These are phyloP conservation scores for Alviniconcha marisindica DNA, from an alignment of 1,140 invertebrate species.

Conservation along the genomic window DNA sequence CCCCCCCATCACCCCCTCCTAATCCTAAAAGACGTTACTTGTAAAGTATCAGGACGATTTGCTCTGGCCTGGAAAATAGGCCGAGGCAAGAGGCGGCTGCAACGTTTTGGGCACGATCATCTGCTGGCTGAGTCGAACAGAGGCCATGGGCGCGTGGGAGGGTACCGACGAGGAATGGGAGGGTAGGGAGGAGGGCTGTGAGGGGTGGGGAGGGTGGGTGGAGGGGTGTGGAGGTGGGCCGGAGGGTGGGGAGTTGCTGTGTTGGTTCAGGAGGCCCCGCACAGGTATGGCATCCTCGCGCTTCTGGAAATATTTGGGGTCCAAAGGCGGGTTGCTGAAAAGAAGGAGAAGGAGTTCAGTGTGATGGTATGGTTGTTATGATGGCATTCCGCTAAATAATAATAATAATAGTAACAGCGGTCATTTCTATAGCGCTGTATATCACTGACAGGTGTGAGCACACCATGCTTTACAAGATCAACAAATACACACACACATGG, in stretches of 20 bases:
- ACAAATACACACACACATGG: too few species aligned
- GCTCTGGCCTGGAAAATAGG: conserved; percentile 68
- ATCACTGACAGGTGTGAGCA: too few species aligned
- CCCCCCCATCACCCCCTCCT: too few species aligned
- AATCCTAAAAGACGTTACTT: too few species aligned
- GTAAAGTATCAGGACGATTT: background rate
- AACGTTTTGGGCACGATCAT: conserved; percentile 59
- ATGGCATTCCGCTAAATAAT: too few species aligned
- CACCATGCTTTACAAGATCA: too few species aligned
- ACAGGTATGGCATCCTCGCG: conserved; percentile 68
- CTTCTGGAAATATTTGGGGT: conserved; percentile 66
- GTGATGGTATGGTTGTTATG: too few species aligned
- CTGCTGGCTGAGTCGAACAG: conserved; percentile 62
- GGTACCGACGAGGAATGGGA: background rate
- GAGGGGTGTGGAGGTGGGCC: background rate
- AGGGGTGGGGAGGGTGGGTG: background rate
- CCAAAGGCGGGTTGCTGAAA: conserved; percentile 65
- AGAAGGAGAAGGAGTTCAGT: background rate
- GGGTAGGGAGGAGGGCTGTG: conserved; percentile 22
- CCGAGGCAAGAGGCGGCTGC: conserved; percentile 66
- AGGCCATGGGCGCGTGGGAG: conserved; percentile 13
- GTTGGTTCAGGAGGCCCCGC: conserved; percentile 49
- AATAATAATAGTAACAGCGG: too few species aligned
- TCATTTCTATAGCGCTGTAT: too few species aligned
- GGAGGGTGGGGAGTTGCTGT: conserved; percentile 46